Base-by-base conservation (phyloP, 1,140 invertebrate genomes). In the Holotrichia oblita region DNA sequence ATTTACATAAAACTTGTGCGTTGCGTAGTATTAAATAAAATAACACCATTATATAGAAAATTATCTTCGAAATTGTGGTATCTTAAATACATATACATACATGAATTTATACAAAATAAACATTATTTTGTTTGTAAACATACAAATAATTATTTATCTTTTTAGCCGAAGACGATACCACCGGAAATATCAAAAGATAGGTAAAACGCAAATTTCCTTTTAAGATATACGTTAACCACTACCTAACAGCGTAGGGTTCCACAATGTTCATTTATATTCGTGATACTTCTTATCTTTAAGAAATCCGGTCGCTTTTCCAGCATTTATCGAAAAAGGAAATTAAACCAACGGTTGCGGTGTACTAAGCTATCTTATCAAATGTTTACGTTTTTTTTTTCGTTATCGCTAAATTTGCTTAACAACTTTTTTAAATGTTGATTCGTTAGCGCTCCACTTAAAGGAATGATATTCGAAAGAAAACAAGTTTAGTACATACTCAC, bases 281-380 rank as follows among this genome's bases (percentile, higher is more conserved):
- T 55, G 48, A 55, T 55, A 55, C 48, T 55, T 17, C 61, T 69
- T 69, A 69, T 69, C 61, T 69, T 20, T 69, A 69, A 69, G 61
- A 69, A 69, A 69, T 69, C 61, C 61, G 61, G 61, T 27, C 22
- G 7, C 61, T 22, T 69, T 69, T 69, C 61, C 20, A 69, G 22
- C 61, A 69, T 14, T 69, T 69, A 69, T 69, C 61, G 61, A 69
- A 69, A 69, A 69, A 69, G 61, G 61, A 69, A 69, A 69, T 69
- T 69, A 69, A 69, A 34, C 61, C 61, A 34, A 12, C 61, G 27
- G 7, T 69, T 69, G 61, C 27, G 61, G 61, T 69, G 10, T 10
- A 22, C 20, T 69, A 48, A 20, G 1, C 0, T 69, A 69, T 34
- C 22, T 69, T 27, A 69, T 69, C 61, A 27, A 24, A 69, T 69